Conservation (phyloP, 2,888 invertebrate species). For the Tetragonula carbonaria region DNA sequence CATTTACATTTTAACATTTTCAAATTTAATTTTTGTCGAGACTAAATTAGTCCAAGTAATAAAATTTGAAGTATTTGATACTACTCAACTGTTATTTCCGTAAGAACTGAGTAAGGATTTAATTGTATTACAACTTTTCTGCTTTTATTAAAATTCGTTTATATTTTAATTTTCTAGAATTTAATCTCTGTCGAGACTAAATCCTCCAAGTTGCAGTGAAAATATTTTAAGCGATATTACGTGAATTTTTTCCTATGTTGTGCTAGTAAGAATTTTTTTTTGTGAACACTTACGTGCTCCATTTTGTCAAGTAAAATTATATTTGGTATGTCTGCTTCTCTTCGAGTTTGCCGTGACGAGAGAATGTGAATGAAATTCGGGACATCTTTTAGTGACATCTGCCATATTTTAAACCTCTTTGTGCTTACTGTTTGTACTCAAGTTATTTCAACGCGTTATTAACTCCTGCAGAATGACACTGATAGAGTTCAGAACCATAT, state of each 20-base stretch:
- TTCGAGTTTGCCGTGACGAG: conserved; percentile 5
- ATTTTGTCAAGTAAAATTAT: conserved; percentile 18
- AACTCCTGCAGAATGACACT: background rate
- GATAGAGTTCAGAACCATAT: background rate
- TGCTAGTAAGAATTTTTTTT: background rate
- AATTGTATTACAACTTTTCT: no score
- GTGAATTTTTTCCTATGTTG: background rate
- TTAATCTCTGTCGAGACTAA: no score
- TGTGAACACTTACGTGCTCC: background rate
- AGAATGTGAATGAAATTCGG: conserved; percentile 33
- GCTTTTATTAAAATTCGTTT: no score
- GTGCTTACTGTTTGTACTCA: background rate
- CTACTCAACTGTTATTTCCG: no score
- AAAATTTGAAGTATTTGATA: no score
- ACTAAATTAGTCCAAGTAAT: no score
- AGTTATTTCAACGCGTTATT: background rate
- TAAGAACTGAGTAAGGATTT: no score
- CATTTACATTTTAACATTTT: no score
- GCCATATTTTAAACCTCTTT: background rate
- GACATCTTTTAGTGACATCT: background rate
- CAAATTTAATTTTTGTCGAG: no score
- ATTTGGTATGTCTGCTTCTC: conserved; percentile 3
- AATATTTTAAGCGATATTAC: no score
- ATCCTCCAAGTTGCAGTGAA: no score
- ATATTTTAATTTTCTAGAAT: no score